Evolutionary conservation across 2,797 vertebrate species (phyloP).

Genomic region (Caiman crocodilus): DNA sequence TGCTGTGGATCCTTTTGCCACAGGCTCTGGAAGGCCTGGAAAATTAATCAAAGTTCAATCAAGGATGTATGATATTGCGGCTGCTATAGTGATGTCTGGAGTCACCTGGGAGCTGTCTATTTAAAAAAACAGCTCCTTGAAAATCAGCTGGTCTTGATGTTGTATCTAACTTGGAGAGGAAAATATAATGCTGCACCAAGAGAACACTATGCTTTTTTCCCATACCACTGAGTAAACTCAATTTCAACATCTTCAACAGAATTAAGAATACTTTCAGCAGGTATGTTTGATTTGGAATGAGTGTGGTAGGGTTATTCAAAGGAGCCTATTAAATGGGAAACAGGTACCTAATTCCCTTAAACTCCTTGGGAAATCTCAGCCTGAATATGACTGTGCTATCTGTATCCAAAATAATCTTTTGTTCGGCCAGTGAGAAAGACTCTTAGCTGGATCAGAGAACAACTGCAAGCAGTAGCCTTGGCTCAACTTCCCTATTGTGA

Average conservation of each 20-base stretch:
- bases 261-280: constrained; percentile 67
- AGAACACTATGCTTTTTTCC: constrained; percentile 44
- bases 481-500: background rate
- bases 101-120: constrained; percentile 74
- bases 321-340: background rate
- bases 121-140: constrained; percentile 56
- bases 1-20: constrained; percentile 68
- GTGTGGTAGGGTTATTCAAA: constrained; percentile 22
- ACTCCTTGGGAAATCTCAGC: background rate
- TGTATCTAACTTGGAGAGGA: constrained; percentile 33
- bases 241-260: constrained; percentile 72
- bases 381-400: background rate
- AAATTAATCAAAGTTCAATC: constrained; percentile 76
- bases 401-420: background rate
- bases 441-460: constrained; percentile 42
- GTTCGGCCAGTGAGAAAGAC: constrained; percentile 3
- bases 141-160: constrained; percentile 51
- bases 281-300: constrained; percentile 63
- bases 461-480: constrained; percentile 4
- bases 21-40: constrained; percentile 65
- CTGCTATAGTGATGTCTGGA: constrained; percentile 57
- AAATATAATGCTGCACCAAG: constrained; percentile 61
- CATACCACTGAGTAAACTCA: constrained; percentile 68
- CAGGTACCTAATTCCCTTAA: background rate
- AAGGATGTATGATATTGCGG: constrained; percentile 73